A percentile compares a stretch with the other conserved stretches of the same genome.
phyloP scores from a whole-genome alignment of 2,888 invertebrate genomes.

The Dasysyrphus albostriatus region DNA sequence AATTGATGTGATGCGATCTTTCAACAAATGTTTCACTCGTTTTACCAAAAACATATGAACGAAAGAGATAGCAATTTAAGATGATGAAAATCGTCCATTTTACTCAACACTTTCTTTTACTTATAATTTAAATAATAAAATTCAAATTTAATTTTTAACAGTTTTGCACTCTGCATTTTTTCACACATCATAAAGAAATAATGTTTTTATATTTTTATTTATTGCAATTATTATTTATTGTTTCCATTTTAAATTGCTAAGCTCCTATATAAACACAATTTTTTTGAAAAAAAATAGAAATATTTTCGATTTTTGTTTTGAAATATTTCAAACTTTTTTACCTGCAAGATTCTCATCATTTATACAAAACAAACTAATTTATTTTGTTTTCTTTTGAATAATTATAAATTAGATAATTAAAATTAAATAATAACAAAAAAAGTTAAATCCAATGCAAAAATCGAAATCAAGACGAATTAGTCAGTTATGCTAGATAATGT shows the following conservation, averaged over 20 bases:
- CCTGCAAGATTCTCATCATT: not conserved
- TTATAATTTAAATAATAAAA: not conserved
- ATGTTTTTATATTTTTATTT: not conserved
- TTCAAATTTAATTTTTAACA: too few species aligned
- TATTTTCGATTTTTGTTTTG: not conserved
- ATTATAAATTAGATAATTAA: not conserved
- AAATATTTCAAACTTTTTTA: not conserved
- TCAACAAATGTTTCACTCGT: not conserved
- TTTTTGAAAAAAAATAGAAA: not conserved
- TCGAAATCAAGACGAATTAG: slow-evolving; percentile 47
- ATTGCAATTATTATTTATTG: not conserved
- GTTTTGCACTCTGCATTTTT: not conserved
- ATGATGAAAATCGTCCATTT: not conserved
- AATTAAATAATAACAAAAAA: not conserved
- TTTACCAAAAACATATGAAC: not conserved
- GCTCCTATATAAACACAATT: not conserved
- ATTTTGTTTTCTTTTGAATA: not conserved
- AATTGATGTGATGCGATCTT: not conserved
- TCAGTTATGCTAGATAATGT: slow-evolving; percentile 70
- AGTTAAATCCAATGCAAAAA: slow-evolving; percentile 11
- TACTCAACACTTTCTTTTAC: not conserved
- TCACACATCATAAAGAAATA: not conserved
- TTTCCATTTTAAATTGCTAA: not conserved
- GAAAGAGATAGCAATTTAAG: not conserved
- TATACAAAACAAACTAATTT: not conserved